phyloP scores from a whole-genome alignment of 2,888 invertebrate genomes.

The Petrolisthes manimaculis region DNA sequence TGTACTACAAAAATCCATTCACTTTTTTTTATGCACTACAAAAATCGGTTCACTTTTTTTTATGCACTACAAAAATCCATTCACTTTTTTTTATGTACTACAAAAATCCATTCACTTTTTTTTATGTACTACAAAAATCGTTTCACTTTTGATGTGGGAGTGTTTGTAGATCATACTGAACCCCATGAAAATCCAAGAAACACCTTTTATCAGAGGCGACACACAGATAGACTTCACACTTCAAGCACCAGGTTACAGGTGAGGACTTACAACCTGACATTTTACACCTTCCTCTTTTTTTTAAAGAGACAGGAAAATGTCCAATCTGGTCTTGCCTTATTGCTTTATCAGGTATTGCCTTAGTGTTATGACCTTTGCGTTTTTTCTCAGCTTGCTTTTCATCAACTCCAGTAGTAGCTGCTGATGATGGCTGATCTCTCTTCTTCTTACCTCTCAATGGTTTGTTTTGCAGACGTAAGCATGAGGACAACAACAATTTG shows the following conservation, averaged over 20 bases:
- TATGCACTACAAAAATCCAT: too few species aligned
- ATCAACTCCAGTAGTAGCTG: conserved; percentile 2
- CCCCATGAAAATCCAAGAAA: conserved; percentile 27
- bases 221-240: conserved; percentile 21
- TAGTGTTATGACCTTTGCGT: conserved; percentile 20
- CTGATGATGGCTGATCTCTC: conserved; percentile 22
- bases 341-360: conserved; percentile 28
- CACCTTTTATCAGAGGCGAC: background rate
- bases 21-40: too few species aligned
- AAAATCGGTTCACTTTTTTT: too few species aligned
- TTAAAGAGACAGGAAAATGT: conserved; percentile 15
- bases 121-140: too few species aligned
- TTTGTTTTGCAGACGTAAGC: conserved; percentile 22
- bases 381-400: conserved; percentile 26
- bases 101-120: too few species aligned
- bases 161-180: conserved; percentile 17
- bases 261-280: conserved; percentile 17
- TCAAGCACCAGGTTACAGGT: conserved; percentile 28
- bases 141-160: conserved; percentile 28
- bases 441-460: conserved; percentile 31
- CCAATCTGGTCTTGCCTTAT: conserved; percentile 31
- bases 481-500: conserved; percentile 17
- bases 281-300: conserved; percentile 29
- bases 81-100: too few species aligned
- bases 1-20: too few species aligned